A percentile compares a stretch with the other conserved stretches of the same genome.
Conservation (phyloP, 2,797 vertebrate species). For the Anas georgica region DNA sequence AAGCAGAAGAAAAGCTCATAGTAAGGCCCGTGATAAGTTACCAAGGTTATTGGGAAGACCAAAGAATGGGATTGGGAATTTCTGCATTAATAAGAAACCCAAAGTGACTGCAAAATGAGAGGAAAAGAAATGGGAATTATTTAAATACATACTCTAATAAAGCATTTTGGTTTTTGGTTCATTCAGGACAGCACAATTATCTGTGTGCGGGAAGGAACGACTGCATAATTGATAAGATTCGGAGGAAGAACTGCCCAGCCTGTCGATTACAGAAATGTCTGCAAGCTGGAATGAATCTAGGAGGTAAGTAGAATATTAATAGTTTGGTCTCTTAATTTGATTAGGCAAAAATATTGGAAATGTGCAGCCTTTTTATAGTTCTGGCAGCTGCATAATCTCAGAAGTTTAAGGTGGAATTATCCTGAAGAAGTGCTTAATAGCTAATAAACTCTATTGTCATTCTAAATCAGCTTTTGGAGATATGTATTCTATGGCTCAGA, state of each 20-base stretch:
- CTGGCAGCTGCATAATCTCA: slow-evolving; percentile 33
- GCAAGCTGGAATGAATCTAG: slow-evolving; percentile 98
- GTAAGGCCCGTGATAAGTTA: background rate
- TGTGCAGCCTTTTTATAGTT: slow-evolving; percentile 23
- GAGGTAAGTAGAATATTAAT: slow-evolving; percentile 84
- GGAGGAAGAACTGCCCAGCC: slow-evolving; percentile 98
- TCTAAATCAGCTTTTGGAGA: slow-evolving; percentile 30
- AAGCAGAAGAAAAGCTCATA: background rate
- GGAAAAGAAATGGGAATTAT: background rate
- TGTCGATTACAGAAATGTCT: slow-evolving; percentile 98
- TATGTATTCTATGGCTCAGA: slow-evolving; percentile 26
- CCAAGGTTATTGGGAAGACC: background rate
- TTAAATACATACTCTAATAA: slow-evolving; percentile 32
- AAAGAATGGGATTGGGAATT: background rate
- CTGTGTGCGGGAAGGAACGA: slow-evolving; percentile 98
- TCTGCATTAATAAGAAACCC: background rate
- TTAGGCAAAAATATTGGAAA: slow-evolving; percentile 26
- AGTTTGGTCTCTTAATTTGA: slow-evolving; percentile 42
- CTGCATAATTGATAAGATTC: slow-evolving; percentile 99
- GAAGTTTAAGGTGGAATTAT: slow-evolving; percentile 43
- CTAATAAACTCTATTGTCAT: slow-evolving; percentile 52
- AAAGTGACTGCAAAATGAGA: background rate
- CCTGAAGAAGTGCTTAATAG: slow-evolving; percentile 31
- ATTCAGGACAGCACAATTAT: slow-evolving; percentile 98
- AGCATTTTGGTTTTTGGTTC: slow-evolving; percentile 57